A percentile compares a stretch with the other conserved stretches of the same genome.
phyloP scores from a whole-genome alignment of 2,888 invertebrate species.

The Acronicta alni region DNA sequence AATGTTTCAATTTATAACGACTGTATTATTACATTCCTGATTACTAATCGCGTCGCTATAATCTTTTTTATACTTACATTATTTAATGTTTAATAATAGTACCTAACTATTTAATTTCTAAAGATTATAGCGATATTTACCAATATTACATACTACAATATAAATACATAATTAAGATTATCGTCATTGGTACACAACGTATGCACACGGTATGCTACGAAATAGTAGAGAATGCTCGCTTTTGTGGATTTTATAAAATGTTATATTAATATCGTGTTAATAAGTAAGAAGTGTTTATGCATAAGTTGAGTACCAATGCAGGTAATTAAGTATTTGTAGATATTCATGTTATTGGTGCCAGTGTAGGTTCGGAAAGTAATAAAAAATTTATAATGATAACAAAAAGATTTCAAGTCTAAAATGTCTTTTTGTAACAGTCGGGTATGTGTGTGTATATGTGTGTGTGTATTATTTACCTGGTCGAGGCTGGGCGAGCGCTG shows the following conservation, averaged over 20 bases:
- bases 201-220: no score
- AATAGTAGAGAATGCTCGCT: no score
- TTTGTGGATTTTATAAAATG: no score
- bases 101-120: no score
- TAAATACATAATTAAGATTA: background rate
- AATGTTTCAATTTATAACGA: background rate
- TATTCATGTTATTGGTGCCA: background rate
- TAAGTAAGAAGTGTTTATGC: no score
- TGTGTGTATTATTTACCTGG: no score
- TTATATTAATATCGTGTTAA: no score
- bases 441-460: constrained; percentile 5
- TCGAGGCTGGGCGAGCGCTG: constrained; percentile 96
- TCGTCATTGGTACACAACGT: background rate
- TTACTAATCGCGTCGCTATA: constrained; percentile 5
- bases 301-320: background rate
- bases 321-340: constrained; percentile 1
- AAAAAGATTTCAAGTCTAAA: background rate
- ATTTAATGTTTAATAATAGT: background rate
- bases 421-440: background rate
- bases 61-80: constrained; percentile 17
- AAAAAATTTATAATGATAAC: background rate
- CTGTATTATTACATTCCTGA: background rate
- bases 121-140: background rate
- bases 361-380: background rate
- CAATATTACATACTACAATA: no score